Percentiles rank a stretch among this genome's conserved stretches.
Conservation (phyloP, 2,888 invertebrate species). For the Apeira syringaria region DNA sequence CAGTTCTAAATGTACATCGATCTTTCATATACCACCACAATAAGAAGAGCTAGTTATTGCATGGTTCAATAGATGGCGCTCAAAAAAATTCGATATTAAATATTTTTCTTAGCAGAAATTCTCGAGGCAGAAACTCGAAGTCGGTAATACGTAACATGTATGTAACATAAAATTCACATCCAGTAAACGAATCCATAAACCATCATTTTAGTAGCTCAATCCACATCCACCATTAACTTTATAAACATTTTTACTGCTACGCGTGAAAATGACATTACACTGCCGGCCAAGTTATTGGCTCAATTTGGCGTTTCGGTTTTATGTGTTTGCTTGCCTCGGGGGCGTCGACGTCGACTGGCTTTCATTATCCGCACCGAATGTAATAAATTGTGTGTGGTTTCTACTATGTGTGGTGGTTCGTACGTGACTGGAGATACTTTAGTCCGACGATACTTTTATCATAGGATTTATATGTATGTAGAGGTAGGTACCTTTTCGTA, state of each 20-base stretch:
- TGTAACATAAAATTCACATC: background rate
- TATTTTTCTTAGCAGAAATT: too few relatives aligned
- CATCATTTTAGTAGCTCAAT: conserved; percentile 38
- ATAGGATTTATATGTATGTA: too few relatives aligned
- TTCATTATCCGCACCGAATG: conserved; percentile 61
- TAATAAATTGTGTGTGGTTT: conserved; percentile 50
- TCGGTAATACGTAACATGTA: too few relatives aligned
- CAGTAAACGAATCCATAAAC: conserved; percentile 17
- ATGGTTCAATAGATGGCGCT: conserved; percentile 14
- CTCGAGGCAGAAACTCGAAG: background rate
- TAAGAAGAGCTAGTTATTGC: conserved; percentile 2
- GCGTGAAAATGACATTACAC: conserved; percentile 50
- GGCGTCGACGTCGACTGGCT: conserved; percentile 46
- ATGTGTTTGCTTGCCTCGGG: conserved; percentile 60
- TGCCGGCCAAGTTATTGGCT: conserved; percentile 57
- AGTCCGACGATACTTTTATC: too few relatives aligned
- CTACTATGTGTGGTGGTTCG: conserved; percentile 30
- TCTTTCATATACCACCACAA: too few relatives aligned
- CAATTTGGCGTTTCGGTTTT: conserved; percentile 61
- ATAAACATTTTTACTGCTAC: conserved; percentile 38
- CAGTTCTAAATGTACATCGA: too few relatives aligned
- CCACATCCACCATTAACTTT: conserved; percentile 37
- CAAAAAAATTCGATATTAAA: background rate
- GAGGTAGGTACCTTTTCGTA: too few relatives aligned
- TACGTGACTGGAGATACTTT: conserved; percentile 20